Percentiles rank a stretch among this genome's conserved stretches.
phyloP scores from a whole-genome alignment of 2,797 vertebrate genomes.

The Fundulus diaphanus region DNA sequence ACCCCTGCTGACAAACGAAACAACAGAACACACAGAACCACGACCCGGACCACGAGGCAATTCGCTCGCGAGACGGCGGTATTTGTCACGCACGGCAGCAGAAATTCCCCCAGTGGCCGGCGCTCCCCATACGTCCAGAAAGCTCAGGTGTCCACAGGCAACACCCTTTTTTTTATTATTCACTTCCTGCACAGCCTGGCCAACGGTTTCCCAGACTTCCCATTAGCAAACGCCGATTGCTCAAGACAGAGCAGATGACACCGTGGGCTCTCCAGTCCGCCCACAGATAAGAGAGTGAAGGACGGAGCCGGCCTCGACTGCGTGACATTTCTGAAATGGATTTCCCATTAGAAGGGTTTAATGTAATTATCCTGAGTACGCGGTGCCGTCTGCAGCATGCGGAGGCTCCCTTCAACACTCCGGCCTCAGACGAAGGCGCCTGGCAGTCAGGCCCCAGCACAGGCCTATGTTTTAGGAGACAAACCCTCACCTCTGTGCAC shows the following conservation, averaged over 20 bases:
- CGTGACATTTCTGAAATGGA: conserved; percentile 75
- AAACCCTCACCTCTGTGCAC: conserved; percentile 26
- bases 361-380: conserved; percentile 77
- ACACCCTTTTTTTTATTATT: conserved; percentile 31
- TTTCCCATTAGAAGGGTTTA: conserved; percentile 74
- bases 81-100: conserved; percentile 55
- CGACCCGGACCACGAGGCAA: conserved; percentile 16
- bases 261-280: conserved; percentile 44
- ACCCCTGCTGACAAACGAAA: conserved; percentile 5
- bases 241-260: conserved; percentile 61
- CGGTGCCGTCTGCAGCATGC: conserved; percentile 62
- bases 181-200: conserved; percentile 45
- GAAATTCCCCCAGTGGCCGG: conserved; percentile 28
- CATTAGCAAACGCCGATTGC: conserved; percentile 71
- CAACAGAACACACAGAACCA: conserved; percentile 6
- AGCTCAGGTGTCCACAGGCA: conserved; percentile 29
- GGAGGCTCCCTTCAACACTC: conserved; percentile 32
- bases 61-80: conserved; percentile 34
- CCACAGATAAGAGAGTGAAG: conserved; percentile 46
- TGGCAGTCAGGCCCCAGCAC: conserved; percentile 1
- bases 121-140: conserved; percentile 14
- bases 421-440: conserved; percentile 28
- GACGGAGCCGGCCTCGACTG: conserved; percentile 46
- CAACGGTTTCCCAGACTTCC: conserved; percentile 54
- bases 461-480: conserved; percentile 47